Evolutionary conservation across 2,888 invertebrate species (phyloP), one percentile per base, ranked within the genome.

Genomic region (Caenorhabditis afra): DNA sequence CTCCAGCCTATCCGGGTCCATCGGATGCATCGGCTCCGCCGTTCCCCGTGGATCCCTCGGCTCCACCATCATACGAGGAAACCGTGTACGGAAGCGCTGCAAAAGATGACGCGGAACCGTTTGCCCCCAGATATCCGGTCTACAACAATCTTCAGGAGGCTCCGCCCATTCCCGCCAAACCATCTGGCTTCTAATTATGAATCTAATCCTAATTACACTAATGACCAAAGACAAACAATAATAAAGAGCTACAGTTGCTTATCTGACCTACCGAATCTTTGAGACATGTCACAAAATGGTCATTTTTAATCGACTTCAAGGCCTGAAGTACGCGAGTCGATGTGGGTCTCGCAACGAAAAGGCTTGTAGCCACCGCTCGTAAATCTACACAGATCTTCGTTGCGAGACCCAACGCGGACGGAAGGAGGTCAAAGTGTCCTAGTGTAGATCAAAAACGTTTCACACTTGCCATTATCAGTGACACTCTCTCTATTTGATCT

Each of bases 41-140:
- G 12, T 45, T 55, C 14, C 16, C 35, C 4, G 14, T 41, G 0
- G 18, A 55, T n/a, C 16, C 16, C 11, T 7, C 50, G 7, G 61
- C 57, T n/a, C 74, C 77, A 14, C 77, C 77, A 22, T 50, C 57
- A 4, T 77, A 77, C 23, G 77, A 77, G 35, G 77, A 77, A 20
- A 65, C 71, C 2, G 41, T 71, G 50, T 39, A 64, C 39, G 68
- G 68, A 37, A 59, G 66, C n/a, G 45, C 35, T n/a, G 20, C 58
- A 22, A 65, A 59, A 29, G 29, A 35, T 0, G 45, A 23, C 11
- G 58, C 64, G 1, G 70, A 78, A 71, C 67, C 73, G 0, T 79
- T 73, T 35, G 67, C 64, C 4, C 79, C 79, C 3, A 22, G 62
- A 1, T 79, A 79, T 50, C 79, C 79, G 14, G 79, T 79, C 58